phyloP scores from a whole-genome alignment of 1,140 invertebrate species.

The Drosophila ficusphila region DNA sequence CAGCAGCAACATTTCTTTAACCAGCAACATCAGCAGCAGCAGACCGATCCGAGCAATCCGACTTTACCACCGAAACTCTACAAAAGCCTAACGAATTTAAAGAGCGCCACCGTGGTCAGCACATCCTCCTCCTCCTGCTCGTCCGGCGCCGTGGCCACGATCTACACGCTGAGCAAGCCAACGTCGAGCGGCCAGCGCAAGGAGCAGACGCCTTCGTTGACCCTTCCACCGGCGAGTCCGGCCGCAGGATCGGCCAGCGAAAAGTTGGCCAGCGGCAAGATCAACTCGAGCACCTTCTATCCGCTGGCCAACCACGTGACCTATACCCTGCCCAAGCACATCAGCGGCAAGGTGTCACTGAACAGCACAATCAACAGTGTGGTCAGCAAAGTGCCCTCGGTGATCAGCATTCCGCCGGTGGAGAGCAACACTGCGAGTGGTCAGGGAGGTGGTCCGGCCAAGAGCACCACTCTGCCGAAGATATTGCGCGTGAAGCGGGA shows the following conservation, averaged over 20 bases:
- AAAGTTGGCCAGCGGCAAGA: constrained; percentile 67
- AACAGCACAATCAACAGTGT: constrained; percentile 83
- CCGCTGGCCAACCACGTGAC: constrained; percentile 81
- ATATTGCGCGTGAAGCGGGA: constrained; percentile 50
- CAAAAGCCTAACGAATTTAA: constrained; percentile 84
- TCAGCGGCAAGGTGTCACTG: constrained; percentile 78
- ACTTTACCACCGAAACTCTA: constrained; percentile 84
- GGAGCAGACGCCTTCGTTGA: constrained; percentile 66
- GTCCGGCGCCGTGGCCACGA: constrained; percentile 61
- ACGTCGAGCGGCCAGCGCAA: constrained; percentile 52
- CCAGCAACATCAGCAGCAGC: constrained; percentile 61
- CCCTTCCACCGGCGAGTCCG: constrained; percentile 64
- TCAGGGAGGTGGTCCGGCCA: constrained; percentile 13
- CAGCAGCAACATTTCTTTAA: constrained; percentile 79
- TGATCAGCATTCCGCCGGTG: constrained; percentile 75
- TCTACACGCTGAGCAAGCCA: constrained; percentile 73
- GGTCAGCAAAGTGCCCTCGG: constrained; percentile 83
- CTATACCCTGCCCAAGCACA: constrained; percentile 82
- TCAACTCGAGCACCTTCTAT: constrained; percentile 82
- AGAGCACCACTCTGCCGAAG: constrained; percentile 58
- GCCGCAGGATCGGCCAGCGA: constrained; percentile 40
- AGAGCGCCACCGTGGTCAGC: constrained; percentile 56
- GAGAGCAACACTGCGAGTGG: constrained; percentile 54
- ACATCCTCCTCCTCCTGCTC: constrained; percentile 37
- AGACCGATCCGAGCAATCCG: constrained; percentile 77